Percentiles rank a stretch among this genome's conserved stretches.
Evolutionary conservation across 64 coral and sea anemone species (phyloP).

Genomic region (Montipora foliosa): DNA sequence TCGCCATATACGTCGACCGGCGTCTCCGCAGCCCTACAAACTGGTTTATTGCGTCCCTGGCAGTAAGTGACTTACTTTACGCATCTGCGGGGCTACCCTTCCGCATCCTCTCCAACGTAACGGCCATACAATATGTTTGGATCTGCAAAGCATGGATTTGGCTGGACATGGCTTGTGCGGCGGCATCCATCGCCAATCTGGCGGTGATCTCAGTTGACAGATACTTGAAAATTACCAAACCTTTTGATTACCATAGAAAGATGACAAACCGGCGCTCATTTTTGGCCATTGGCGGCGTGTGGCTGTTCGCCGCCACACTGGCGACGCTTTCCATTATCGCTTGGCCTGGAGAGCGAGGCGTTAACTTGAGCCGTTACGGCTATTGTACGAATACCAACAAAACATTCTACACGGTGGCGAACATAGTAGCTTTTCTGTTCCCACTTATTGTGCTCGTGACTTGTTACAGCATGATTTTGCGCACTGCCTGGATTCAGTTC

Average conservation of each 20-base stretch:
- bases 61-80: constrained; percentile 86
- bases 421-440: constrained; percentile 72
- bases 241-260: constrained; percentile 80
- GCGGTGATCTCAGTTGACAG: constrained; percentile 87
- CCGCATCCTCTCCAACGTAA: constrained; percentile 52
- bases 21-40: constrained; percentile 87
- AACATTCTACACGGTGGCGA: constrained; percentile 85
- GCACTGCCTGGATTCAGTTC: constrained; percentile 81
- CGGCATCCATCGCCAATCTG: constrained; percentile 87
- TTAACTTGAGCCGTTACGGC: neutral
- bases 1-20: constrained; percentile 80
- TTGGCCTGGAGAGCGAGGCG: constrained; percentile 36
- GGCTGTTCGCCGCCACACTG: constrained; percentile 73
- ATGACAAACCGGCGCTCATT: constrained; percentile 79
- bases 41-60: constrained; percentile 89
- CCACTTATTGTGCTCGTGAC: constrained; percentile 73
- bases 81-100: constrained; percentile 74
- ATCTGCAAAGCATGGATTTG: constrained; percentile 77
- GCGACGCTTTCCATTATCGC: constrained; percentile 65
- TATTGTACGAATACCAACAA: constrained; percentile 57
- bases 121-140: constrained; percentile 1
- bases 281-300: constrained; percentile 70
- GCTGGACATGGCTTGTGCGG: constrained; percentile 81
- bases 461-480: constrained; percentile 73
- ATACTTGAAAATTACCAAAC: constrained; percentile 93